Evolutionary conservation across 2,113 vertebrate species (phyloP), one percentile per base, ranked within the genome.

Genomic region (Atractosteus spatula): DNA sequence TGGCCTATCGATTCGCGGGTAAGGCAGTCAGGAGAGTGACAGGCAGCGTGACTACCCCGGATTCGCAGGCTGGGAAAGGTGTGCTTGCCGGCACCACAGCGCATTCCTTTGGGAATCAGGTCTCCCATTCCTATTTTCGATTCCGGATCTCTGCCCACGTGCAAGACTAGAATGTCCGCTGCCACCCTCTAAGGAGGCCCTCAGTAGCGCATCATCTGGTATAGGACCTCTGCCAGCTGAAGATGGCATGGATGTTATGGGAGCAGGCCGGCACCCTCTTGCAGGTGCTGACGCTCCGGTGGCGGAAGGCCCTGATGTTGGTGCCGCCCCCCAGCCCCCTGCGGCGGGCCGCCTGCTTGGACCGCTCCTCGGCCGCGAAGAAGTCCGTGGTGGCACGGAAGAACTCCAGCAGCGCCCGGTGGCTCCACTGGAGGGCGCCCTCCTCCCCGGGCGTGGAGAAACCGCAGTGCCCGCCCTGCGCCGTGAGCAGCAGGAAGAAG

Each of bases 151-250:
- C 29, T 29, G 29, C 29, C 29, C 29, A 29, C 29, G 29, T 29
- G 29, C 29, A 29, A 29, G 29, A 29, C 29, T 2, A 29, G 29
- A 29, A 29, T 29, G 29, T 29, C 29, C 29, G 29, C 29, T 29
- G 29, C 29, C 29, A 29, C 29, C 29, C 29, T 29, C 29, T 29
- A 29, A 29, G 29, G 29, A 29, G 29, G 29, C 29, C 29, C 2
- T 29, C 29, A 29, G 29, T 29, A 29, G 29, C 29, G 29, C 29
- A 76, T 92, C 84, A 94, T 56, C 91, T 86, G 66, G 93, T 93
- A 62, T 94, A 94, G 71, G 93, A 94, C 76, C 91, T 84, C 78
- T 93, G 92, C 92, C 92, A 93, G 59, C 83, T 93, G 79, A 89
- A 92, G 80, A 93, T 92, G 61, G 88, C 84, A 1, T 91, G 91